Evolutionary conservation across 2,113 vertebrate genomes (phyloP).

Genomic region (Mormyrus lacerda): DNA sequence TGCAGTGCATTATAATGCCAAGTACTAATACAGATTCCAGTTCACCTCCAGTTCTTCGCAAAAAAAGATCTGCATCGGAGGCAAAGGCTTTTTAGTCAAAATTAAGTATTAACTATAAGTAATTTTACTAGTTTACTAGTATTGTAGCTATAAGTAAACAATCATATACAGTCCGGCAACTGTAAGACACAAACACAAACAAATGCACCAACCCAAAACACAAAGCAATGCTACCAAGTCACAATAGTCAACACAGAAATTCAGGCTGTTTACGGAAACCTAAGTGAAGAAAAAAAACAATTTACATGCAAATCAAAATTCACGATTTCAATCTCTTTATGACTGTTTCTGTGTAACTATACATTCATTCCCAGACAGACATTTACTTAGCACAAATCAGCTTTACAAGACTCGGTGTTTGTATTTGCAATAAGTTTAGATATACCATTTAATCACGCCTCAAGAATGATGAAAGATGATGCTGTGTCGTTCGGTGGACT

Average conservation of each 20-base stretch:
- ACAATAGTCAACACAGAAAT: slow-evolving; percentile 34
- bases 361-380: slow-evolving; percentile 55
- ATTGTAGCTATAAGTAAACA: background rate
- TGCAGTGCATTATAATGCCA: background rate
- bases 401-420: slow-evolving; percentile 49
- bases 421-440: slow-evolving; percentile 47
- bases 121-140: too few species aligned
- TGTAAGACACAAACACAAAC: background rate
- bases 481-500: slow-evolving; percentile 54
- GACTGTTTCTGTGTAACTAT: slow-evolving; percentile 49
- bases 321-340: slow-evolving; percentile 58
- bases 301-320: slow-evolving; percentile 69
- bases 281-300: slow-evolving; percentile 52
- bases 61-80: background rate
- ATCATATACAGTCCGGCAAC: background rate
- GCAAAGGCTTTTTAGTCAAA: background rate
- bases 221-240: background rate
- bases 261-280: slow-evolving; percentile 38
- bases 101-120: background rate
- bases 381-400: slow-evolving; percentile 49
- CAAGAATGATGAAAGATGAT: slow-evolving; percentile 27
- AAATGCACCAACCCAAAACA: background rate
- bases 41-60: background rate
- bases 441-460: slow-evolving; percentile 57
- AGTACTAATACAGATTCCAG: background rate